Evolutionary conservation across 2,113 vertebrate species (phyloP).

Genomic region (Callithrix jacchus): DNA sequence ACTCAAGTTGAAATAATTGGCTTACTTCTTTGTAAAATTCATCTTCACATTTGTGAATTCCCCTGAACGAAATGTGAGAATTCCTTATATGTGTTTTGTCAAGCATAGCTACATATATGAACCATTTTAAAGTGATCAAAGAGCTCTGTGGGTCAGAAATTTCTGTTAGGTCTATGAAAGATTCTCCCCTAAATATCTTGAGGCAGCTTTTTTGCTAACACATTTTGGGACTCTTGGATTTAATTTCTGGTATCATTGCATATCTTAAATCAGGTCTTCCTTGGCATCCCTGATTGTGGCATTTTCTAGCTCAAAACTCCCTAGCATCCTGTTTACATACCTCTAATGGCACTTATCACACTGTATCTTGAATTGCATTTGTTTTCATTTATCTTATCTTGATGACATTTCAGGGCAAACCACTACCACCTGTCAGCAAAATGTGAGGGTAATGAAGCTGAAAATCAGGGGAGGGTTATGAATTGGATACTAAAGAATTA

Average conservation of each 20-base stretch:
- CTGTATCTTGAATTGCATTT: conserved; percentile 64
- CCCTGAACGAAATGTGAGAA: neutral
- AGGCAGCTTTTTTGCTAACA: neutral
- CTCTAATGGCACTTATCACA: conserved; percentile 33
- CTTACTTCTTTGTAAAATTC: neutral
- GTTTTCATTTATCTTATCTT: conserved; percentile 71
- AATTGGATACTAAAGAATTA: conserved; percentile 59
- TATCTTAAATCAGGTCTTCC: neutral
- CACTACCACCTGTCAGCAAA: conserved; percentile 65
- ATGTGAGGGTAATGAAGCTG: conserved; percentile 65
- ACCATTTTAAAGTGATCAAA: neutral
- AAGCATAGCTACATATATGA: neutral
- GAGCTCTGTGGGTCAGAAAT: neutral
- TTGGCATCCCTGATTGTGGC: neutral
- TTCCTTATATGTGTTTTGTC: neutral
- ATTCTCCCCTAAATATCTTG: conserved; percentile 4
- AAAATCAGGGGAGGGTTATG: conserved; percentile 61
- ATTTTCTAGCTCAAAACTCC: neutral
- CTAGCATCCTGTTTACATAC: conserved; percentile 19
- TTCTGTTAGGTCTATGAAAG: neutral
- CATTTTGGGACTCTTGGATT: neutral
- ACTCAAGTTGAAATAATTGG: conserved; percentile 36
- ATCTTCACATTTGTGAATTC: neutral
- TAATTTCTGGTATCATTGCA: neutral
- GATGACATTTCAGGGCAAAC: conserved; percentile 68